phyloP scores from a whole-genome alignment of 2,888 invertebrate genomes.

The Digitonthophagus gazella region DNA sequence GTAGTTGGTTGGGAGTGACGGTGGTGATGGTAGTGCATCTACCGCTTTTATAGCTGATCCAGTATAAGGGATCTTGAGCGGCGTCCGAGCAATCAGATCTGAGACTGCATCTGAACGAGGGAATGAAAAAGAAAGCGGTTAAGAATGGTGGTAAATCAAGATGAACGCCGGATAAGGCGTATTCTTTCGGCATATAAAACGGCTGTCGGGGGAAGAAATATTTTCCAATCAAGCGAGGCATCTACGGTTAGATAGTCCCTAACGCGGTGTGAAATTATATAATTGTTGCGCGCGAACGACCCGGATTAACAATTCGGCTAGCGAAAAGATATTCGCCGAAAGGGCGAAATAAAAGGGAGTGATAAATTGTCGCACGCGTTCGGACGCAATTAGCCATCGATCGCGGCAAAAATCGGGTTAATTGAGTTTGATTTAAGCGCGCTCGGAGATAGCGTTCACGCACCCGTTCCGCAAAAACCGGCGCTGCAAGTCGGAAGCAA shows the following conservation, averaged over 20 bases:
- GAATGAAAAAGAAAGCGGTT: slow-evolving; percentile 1
- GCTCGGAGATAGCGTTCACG: no score
- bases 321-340: no score
- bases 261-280: not conserved
- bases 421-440: no score
- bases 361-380: not conserved
- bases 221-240: not conserved
- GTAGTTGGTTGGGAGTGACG: slow-evolving; percentile 87
- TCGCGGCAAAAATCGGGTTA: not conserved
- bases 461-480: not conserved
- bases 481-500: slow-evolving; percentile 38
- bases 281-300: not conserved
- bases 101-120: slow-evolving; percentile 70
- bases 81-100: slow-evolving; percentile 90
- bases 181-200: not conserved
- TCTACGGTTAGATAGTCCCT: not conserved
- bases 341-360: not conserved
- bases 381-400: not conserved
- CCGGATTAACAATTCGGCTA: not conserved
- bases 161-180: not conserved
- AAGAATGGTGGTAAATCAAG: not conserved
- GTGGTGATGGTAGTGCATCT: slow-evolving; percentile 93
- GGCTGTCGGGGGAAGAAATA: not conserved
- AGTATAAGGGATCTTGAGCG: slow-evolving; percentile 87
- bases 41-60: slow-evolving; percentile 97